Conservation (phyloP, 2,113 vertebrate species). For the Cebus imitator region DNA sequence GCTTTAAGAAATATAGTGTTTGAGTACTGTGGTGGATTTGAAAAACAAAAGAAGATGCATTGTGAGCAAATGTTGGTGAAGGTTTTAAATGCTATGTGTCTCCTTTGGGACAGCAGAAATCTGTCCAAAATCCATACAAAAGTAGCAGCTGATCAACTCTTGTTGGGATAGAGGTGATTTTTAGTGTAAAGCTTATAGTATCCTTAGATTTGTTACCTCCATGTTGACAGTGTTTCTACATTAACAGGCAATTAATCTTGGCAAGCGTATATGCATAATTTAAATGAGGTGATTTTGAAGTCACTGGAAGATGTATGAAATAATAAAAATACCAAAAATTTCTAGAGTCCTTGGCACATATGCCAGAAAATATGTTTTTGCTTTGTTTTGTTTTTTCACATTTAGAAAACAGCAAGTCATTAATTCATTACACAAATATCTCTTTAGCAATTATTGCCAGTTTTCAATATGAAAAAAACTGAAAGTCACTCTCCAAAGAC, state of each 20-base stretch:
- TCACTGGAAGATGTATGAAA: neutral
- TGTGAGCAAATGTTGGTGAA: neutral
- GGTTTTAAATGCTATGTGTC: neutral
- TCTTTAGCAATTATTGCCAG: neutral
- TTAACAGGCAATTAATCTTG: constrained; percentile 30
- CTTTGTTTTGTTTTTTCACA: neutral
- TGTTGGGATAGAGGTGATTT: neutral
- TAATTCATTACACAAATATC: neutral
- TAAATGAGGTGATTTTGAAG: neutral
- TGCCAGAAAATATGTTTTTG: neutral
- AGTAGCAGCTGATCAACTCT: neutral
- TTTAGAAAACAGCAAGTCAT: neutral
- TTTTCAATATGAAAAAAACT: neutral
- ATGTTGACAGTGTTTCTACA: constrained; percentile 6
- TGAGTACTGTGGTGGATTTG: neutral
- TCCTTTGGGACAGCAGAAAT: neutral
- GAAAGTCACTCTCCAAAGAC: neutral
- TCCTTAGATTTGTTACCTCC: constrained; percentile 48
- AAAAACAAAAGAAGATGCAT: constrained; percentile 41
- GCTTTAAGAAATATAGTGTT: constrained; percentile 6
- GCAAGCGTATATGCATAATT: neutral
- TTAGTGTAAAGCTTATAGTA: constrained; percentile 12
- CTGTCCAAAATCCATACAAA: constrained; percentile 25
- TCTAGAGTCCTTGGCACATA: neutral
- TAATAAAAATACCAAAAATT: neutral